Evolutionary conservation across 2,888 invertebrate species (phyloP).

Genomic region (Lepidonotus clava): DNA sequence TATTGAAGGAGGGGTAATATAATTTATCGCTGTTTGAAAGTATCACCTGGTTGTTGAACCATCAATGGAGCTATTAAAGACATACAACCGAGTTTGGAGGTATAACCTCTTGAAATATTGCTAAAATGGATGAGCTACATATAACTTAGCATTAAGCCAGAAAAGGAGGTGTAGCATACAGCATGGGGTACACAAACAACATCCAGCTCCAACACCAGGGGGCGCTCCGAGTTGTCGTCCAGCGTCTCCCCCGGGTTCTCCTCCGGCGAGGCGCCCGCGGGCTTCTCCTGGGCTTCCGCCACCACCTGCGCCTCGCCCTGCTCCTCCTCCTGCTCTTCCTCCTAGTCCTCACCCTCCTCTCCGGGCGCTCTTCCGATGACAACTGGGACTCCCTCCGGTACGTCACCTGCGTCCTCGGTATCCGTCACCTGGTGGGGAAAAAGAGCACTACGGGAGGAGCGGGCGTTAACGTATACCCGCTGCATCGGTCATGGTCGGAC

Average conservation of each 20-base stretch:
- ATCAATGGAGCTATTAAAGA: no score
- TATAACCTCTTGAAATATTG: no score
- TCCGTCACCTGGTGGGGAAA: background rate
- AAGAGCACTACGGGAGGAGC: background rate
- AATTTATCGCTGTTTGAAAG: no score
- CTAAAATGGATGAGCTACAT: no score
- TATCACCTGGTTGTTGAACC: no score
- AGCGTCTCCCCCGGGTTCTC: conserved; percentile 32
- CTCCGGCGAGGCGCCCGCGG: background rate
- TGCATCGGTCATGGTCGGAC: conserved; percentile 37
- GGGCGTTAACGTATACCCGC: conserved; percentile 14
- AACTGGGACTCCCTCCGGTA: conserved; percentile 37
- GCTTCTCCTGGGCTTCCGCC: background rate
- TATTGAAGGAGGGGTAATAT: no score
- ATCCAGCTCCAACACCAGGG: background rate
- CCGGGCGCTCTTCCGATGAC: conserved; percentile 9
- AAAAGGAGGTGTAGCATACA: background rate
- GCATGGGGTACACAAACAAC: background rate
- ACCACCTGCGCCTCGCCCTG: background rate
- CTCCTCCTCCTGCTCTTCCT: background rate
- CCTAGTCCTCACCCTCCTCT: background rate
- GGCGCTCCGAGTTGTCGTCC: background rate
- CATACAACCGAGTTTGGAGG: no score
- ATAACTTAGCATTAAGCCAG: no score
- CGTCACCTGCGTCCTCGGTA: conserved; percentile 27